These are phyloP conservation scores for Spheniscus humboldti DNA, from an alignment of 2,797 vertebrate species.

Conservation along the genomic window DNA sequence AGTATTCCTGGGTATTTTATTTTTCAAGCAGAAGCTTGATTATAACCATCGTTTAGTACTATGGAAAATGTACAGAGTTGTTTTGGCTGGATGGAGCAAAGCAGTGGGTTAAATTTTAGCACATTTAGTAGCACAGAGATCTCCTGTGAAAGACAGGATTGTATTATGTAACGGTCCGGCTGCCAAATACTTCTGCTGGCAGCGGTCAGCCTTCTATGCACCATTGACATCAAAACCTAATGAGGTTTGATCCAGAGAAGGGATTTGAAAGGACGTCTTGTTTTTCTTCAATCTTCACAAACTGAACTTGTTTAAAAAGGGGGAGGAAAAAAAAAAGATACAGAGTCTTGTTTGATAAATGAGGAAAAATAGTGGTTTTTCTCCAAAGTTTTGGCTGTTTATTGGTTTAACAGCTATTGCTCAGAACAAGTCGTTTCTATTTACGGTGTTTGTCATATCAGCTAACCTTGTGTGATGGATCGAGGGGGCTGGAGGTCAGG, in stretches of 20 bases:
- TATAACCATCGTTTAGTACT: not conserved
- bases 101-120: slow-evolving; percentile 64
- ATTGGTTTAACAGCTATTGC: slow-evolving; percentile 59
- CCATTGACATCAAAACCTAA: slow-evolving; percentile 70
- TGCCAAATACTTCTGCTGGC: slow-evolving; percentile 71
- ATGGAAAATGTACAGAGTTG: slow-evolving; percentile 38
- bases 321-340: not conserved
- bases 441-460: slow-evolving; percentile 58
- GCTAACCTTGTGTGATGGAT: not conserved
- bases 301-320: slow-evolving; percentile 58
- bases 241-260: slow-evolving; percentile 62
- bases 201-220: slow-evolving; percentile 61
- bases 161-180: slow-evolving; percentile 65
- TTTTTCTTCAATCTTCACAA: slow-evolving; percentile 61
- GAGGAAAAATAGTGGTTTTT: slow-evolving; percentile 18
- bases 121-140: slow-evolving; percentile 57
- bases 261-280: slow-evolving; percentile 62
- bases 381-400: slow-evolving; percentile 41
- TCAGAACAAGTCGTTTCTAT: slow-evolving; percentile 57
- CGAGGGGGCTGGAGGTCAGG: not conserved
- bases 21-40: not conserved
- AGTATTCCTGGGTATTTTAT: not conserved
- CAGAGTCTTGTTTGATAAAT: slow-evolving; percentile 63
- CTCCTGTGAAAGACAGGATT: slow-evolving; percentile 66
- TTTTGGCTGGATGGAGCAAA: slow-evolving; percentile 52